Conservation (phyloP, 2,113 vertebrate species). For the Tachysurus fulvidraco region DNA sequence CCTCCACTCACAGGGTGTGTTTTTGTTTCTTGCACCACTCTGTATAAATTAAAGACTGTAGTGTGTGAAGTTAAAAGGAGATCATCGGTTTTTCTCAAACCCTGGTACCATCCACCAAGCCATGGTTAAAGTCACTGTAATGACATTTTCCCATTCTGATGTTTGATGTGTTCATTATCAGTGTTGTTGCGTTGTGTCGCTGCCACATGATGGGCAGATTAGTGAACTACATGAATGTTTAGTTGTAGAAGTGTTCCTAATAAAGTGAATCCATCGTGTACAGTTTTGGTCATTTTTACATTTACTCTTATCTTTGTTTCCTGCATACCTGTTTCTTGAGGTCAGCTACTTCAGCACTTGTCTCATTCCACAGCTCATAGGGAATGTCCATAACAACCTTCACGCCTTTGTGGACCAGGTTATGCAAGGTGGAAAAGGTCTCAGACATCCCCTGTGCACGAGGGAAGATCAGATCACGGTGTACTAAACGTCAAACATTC, state of each 20-base stretch:
- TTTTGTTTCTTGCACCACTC: too few relatives aligned
- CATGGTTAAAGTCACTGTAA: too few relatives aligned
- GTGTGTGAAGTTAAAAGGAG: too few relatives aligned
- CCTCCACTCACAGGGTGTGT: too few relatives aligned
- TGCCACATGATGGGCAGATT: not conserved
- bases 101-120: too few relatives aligned
- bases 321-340: constrained; percentile 92
- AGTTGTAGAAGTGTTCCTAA: too few relatives aligned
- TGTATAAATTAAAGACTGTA: too few relatives aligned
- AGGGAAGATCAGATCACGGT: not conserved
- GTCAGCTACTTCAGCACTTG: constrained; percentile 93
- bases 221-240: too few relatives aligned
- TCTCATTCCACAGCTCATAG: constrained; percentile 97
- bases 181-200: not conserved
- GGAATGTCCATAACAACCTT: constrained; percentile 99
- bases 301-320: not conserved
- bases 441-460: constrained; percentile 90
- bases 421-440: constrained; percentile 94
- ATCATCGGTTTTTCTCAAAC: too few relatives aligned
- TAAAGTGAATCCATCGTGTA: not conserved
- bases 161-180: not conserved
- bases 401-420: constrained; percentile 92
- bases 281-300: not conserved
- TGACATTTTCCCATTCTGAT: not conserved
- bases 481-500: not conserved